Evolutionary conservation across 2,113 vertebrate species (phyloP).

Genomic region (Otolemur garnettii): DNA sequence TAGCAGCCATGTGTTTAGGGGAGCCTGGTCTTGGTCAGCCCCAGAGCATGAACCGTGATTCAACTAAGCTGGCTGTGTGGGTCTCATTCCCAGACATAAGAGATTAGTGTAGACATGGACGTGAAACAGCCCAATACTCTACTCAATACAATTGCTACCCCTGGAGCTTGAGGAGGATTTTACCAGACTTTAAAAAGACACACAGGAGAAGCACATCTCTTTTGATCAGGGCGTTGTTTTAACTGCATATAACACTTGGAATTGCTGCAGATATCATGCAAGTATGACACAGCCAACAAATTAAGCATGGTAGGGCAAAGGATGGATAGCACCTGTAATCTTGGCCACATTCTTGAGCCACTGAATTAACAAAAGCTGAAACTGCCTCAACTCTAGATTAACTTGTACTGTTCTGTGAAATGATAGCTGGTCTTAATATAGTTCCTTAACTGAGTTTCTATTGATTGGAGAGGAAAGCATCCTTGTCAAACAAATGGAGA

Average conservation of each 20-base stretch:
- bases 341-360: not conserved
- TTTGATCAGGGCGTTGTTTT: not conserved
- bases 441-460: not conserved
- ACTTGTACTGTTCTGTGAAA: not conserved
- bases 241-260: not conserved
- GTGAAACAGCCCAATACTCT: not conserved
- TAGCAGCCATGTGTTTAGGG: not conserved
- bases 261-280: not conserved
- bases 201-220: not conserved
- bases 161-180: not conserved
- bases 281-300: not conserved
- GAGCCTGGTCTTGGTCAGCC: not conserved
- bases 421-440: not conserved
- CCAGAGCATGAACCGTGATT: not conserved
- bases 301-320: not conserved
- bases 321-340: not conserved
- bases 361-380: not conserved
- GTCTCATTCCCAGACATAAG: not conserved
- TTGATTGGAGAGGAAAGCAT: not conserved
- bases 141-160: not conserved
- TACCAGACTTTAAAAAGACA: not conserved
- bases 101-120: not conserved
- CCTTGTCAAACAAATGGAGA: not conserved
- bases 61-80: slow-evolving; percentile 13
- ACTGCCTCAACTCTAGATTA: not conserved